Conservation (phyloP, 2,113 vertebrate species). For the Myrmecobius fasciatus region DNA sequence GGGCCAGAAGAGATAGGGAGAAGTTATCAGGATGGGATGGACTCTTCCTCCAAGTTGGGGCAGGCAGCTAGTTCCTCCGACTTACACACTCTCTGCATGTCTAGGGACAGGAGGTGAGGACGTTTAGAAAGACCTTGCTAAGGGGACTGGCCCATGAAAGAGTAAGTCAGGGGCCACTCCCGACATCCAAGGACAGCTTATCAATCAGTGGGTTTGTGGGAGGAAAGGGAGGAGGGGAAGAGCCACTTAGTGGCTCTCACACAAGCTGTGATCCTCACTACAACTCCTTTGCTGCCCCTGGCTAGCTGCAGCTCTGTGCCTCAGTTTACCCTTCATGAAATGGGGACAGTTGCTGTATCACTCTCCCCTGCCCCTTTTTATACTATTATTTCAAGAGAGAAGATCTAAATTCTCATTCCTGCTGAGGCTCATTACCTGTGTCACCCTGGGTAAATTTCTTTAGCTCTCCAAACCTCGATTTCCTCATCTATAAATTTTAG, state of each 20-base stretch:
- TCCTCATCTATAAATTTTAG: neutral
- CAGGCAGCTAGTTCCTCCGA: slow-evolving; percentile 31
- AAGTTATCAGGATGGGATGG: slow-evolving; percentile 31
- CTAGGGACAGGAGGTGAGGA: neutral
- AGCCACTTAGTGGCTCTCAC: neutral
- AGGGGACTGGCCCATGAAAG: too few species aligned
- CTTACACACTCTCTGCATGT: neutral
- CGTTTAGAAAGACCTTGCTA: neutral
- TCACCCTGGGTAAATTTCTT: neutral
- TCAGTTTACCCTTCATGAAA: neutral
- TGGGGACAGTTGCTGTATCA: neutral
- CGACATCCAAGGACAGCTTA: neutral
- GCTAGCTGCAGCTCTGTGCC: neutral
- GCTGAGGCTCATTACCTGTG: neutral
- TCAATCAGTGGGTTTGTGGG: neutral
- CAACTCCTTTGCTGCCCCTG: neutral
- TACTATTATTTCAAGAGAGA: neutral
- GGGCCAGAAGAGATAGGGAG: slow-evolving; percentile 65
- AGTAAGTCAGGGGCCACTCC: neutral
- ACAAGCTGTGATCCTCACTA: neutral
- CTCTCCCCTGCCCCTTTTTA: neutral
- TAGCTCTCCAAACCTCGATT: neutral
- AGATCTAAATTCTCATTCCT: neutral
- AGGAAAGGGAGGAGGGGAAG: neutral
- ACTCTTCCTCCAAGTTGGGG: neutral